Base-by-base conservation (phyloP, 2,797 vertebrate species). In the Okamejei kenojei region DNA sequence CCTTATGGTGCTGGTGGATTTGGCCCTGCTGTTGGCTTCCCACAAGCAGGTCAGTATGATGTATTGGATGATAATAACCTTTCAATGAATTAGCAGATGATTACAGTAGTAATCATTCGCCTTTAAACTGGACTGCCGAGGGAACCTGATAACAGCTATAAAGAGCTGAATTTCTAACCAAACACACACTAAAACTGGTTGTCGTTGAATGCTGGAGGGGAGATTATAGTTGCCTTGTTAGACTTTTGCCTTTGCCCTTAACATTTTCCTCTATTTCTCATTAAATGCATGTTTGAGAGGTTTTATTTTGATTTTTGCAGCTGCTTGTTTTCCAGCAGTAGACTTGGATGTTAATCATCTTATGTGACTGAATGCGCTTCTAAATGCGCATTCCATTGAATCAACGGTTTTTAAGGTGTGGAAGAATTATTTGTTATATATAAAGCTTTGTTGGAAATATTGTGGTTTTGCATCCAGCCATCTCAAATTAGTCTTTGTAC, bases 1-100 rank as follows among this genome's bases (percentile, higher is more conserved):
- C 94, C 97, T 26, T 97, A 96, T 80, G 97, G 95, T 90, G 93
- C 95, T 94, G 93, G 95, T 95, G 97, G 95, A 71, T 97, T 97
- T 96, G 95, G 93, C 71, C 96, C 97, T 79, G 82, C 95, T 90
- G 93, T 97, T 93, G 95, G 95, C 93, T 97, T 97, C 95, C 93
- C 95, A 94, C 97, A 97, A 94, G 95, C 95, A 95, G 96, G 96
- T 97, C 95, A 95, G 94, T 94, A 88, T 65, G 93, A 21, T 38
- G 4, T 21, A 74, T 4, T 71, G 1, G 19, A 21, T 74, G 71
- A 26, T 74, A 7, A 68, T 17, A 68, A 23, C 17, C 5, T 21
- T 35, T 35, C 2, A 88, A 21, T 35, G 32, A 7, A 21, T 35
- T 88, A 68, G 84, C 63, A 88, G n/a, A 65, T 86, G 61, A 58